A percentile compares a stretch with the other conserved stretches of the same genome.
Conservation (phyloP, 92 coral and sea anemone genomes). For the Zoanthus sociatus region DNA sequence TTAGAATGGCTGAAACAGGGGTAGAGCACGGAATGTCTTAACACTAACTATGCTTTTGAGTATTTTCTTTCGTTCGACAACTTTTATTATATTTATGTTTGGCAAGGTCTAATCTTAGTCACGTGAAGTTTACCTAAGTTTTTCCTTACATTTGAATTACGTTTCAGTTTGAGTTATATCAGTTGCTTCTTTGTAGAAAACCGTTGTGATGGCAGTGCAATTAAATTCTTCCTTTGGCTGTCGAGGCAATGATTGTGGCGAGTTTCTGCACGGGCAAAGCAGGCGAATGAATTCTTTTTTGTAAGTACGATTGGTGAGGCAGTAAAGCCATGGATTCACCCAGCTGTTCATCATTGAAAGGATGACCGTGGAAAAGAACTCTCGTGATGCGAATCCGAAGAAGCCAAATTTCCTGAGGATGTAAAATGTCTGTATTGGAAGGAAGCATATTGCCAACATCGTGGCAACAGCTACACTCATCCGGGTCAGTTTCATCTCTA, state of each 20-base stretch:
- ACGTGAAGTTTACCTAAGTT: background rate
- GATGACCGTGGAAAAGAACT: background rate
- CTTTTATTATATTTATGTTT: no score
- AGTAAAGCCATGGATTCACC: slow-evolving; percentile 27
- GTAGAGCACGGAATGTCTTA: no score
- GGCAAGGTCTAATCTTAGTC: background rate
- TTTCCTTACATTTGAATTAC: background rate
- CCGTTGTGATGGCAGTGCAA: background rate
- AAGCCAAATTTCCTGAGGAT: slow-evolving; percentile 11
- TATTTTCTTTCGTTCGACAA: no score
- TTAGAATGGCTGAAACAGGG: no score
- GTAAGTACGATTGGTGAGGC: slow-evolving; percentile 22
- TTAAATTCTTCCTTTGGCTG: background rate
- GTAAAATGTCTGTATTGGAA: slow-evolving; percentile 9
- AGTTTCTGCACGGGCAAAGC: background rate
- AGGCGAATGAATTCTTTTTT: slow-evolving; percentile 12
- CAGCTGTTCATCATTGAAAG: slow-evolving; percentile 37
- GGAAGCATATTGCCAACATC: slow-evolving; percentile 8
- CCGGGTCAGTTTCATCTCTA: slow-evolving; percentile 31
- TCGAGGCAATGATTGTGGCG: background rate
- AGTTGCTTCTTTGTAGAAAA: background rate
- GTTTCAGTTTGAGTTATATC: background rate
- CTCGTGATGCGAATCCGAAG: background rate
- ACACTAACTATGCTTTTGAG: no score
- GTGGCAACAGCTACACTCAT: slow-evolving; percentile 24